Conservation (phyloP, 2,797 vertebrate species). For the Ceyx erithaca region DNA sequence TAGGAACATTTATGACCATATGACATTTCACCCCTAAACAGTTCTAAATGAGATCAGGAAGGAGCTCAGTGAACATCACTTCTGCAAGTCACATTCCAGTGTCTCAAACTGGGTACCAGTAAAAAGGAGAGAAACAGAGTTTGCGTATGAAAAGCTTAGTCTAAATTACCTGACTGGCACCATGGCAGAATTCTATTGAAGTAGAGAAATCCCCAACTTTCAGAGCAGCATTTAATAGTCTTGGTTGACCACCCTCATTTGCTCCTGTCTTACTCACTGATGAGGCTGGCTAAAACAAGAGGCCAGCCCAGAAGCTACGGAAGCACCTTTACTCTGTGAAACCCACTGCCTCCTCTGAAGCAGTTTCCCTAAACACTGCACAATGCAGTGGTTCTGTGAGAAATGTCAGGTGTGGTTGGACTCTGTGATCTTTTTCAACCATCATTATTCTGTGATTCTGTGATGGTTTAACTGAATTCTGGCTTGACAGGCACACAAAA, state of each 20-base stretch:
- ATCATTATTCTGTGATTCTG: background rate
- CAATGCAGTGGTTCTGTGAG: background rate
- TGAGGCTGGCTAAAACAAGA: background rate
- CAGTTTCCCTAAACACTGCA: background rate
- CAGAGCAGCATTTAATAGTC: background rate
- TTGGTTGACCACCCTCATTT: background rate
- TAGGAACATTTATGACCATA: background rate
- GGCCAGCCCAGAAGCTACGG: background rate
- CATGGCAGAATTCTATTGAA: background rate
- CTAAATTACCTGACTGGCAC: background rate
- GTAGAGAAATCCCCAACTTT: background rate
- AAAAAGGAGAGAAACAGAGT: background rate
- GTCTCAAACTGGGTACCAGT: background rate
- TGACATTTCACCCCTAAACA: background rate
- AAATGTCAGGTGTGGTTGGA: background rate
- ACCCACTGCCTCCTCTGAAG: background rate
- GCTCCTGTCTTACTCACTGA: background rate
- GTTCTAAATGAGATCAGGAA: background rate
- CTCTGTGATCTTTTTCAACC: no score
- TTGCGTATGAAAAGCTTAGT: background rate
- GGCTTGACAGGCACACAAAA: background rate
- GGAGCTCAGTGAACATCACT: background rate
- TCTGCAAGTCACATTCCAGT: background rate
- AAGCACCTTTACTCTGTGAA: background rate
- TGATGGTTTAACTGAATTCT: background rate